Evolutionary conservation across 2,888 invertebrate genomes (phyloP), one percentile per base, ranked within the genome.

Genomic region (Polia nebulosa): DNA sequence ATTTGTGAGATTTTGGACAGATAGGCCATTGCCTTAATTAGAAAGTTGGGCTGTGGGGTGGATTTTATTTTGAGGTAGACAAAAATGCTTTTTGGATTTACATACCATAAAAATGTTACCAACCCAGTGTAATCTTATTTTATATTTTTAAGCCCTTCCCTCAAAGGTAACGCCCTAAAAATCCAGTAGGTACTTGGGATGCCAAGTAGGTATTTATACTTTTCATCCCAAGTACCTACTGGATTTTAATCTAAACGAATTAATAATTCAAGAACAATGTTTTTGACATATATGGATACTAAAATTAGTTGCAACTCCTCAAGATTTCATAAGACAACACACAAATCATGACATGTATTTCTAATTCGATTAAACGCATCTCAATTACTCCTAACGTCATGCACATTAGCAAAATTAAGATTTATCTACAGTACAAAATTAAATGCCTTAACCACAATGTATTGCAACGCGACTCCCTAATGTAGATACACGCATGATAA

Each of bases 361-460:
- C 34, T 51, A 58, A 72, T 78, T 78, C 39, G 47, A 56, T 61
- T 62, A 60, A 73, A 69, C 61, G 55, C 68, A 78, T 83, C 63
- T 61, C 64, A 78, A 73, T 78, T 82, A 78, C 83, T 77, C 63
- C 60, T 58, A 59, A 84, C 79, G 41, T 61, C 69, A 63, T 57
- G 53, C 84, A 88, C 87, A 89, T 91, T 89, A 90, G 87, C 87
- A 87, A 92, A 93, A 94, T 92, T 88, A 89, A 91, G 90, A 94
- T 94, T 92, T 91, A 94, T 85, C 68, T 71, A 47, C 88, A 81
- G 87, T 85, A 88, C 90, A 91, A 93, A 93, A 95, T 94, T 94
- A 95, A 94, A 94, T 91, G 93, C 88, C 89, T 91, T 93, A 91
- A 93, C 94, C 94, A 82, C 94, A 93, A 91, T 92, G 89, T 93